Base-by-base conservation (phyloP, 2,888 invertebrate genomes). In the Eubasilissa splendida region DNA sequence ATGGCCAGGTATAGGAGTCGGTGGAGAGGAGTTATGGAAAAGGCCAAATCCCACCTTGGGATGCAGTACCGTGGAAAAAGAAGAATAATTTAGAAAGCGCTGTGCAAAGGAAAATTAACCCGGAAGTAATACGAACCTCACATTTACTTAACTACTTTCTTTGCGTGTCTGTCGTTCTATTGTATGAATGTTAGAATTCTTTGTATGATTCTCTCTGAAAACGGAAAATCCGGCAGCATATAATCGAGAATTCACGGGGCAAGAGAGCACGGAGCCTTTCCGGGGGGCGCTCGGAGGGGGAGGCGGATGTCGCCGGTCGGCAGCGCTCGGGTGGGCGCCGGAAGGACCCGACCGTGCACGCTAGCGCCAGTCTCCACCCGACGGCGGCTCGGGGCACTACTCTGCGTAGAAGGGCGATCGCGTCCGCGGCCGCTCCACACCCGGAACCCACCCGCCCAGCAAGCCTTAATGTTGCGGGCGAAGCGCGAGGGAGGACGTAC, bases 281-380 rank as follows among this genome's bases (percentile, higher is more conserved):
- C 70, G 68, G 68, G 68, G 52, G 22, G 63, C 7, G 12, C 33
- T 3, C 53, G 70, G 54, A 10, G 53, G 68, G 14, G 14, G 63
- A 31, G 14, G 54, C 68, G 68, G 54, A 56, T 56, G n/a, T 56
- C 71, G 71, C 56, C 54, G 71, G 71, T 73, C 71, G 71, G 71
- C 56, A 73, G 42, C 12, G 22, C 14, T 71, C 70, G 78, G 73
- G 65, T 52, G 68, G 56, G 54, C n/a, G 73, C 63, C 73, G 78
- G 73, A 71, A 54, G 54, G 31, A 22, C 59, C 71, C 70, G 77
- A 70, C 42, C 76, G 42, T 60, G 58, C 56, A 76, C 79, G 76
- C 79, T 76, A 80, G 80, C 82, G 82, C 82, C 82, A 82, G 82
- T 82, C 82, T 73, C 66, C 50, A 71, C 73, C 71, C 79, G 77